Conservation (phyloP, 2,797 vertebrate genomes). For the Sphaeramia orbicularis region DNA sequence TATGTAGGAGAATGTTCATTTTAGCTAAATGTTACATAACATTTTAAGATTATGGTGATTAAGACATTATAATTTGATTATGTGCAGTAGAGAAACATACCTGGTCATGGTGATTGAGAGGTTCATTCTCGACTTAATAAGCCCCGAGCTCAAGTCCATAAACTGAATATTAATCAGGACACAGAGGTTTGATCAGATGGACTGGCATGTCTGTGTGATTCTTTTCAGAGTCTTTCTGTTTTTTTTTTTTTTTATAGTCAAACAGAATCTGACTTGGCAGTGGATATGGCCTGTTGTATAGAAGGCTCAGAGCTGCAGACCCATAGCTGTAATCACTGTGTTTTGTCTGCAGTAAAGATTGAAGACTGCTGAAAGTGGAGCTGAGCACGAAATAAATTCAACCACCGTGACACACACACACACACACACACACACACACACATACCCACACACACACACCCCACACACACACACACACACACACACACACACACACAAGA, state of each 20-base stretch:
- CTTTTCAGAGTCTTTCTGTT: no score
- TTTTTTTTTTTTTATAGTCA: slow-evolving; percentile 28
- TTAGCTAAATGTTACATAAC: no score
- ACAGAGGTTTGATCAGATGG: background rate
- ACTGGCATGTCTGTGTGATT: slow-evolving; percentile 1
- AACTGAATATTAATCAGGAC: background rate
- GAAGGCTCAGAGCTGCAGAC: slow-evolving; percentile 60
- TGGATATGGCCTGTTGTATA: slow-evolving; percentile 58
- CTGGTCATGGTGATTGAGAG: background rate
- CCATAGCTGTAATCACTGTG: slow-evolving; percentile 73
- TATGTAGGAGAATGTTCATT: no score
- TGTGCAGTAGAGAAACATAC: background rate
- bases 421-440: background rate
- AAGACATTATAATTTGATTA: background rate
- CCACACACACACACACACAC: background rate
- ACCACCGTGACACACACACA: slow-evolving; percentile 45
- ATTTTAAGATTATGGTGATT: background rate
- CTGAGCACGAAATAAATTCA: slow-evolving; percentile 56
- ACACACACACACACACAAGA: slow-evolving; percentile 21
- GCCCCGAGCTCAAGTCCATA: background rate
- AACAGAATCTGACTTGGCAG: slow-evolving; percentile 46
- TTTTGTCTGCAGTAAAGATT: slow-evolving; percentile 73
- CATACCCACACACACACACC: no score
- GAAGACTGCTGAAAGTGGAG: slow-evolving; percentile 69
- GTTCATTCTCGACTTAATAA: background rate